These are phyloP conservation scores for Silurus aristotelis DNA, from an alignment of 2,797 vertebrate species.

Conservation along the genomic window DNA sequence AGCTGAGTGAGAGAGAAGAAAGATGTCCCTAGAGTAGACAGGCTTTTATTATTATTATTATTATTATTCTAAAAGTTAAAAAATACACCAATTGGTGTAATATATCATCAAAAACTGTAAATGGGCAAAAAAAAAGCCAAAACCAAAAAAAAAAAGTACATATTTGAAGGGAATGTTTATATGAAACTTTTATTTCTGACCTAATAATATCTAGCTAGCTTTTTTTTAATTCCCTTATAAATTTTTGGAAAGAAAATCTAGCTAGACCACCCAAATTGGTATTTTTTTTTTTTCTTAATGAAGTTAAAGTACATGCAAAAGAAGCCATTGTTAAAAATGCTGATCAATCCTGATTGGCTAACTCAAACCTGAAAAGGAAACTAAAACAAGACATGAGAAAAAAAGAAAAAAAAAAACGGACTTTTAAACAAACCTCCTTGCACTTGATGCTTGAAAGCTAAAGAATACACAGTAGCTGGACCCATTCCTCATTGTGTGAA, in stretches of 20 bases:
- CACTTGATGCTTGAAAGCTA: conserved; percentile 34
- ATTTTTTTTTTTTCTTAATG: conserved; percentile 3
- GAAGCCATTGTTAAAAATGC: background rate
- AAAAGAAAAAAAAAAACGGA: too few species aligned
- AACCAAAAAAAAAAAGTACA: conserved; percentile 56
- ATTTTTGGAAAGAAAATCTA: conserved; percentile 14
- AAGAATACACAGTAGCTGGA: background rate
- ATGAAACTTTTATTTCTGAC: background rate
- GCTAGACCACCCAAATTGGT: conserved; percentile 24
- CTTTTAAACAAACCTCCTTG: conserved; percentile 34
- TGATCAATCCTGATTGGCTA: conserved; percentile 51
- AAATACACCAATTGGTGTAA: conserved; percentile 37
- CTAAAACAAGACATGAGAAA: conserved; percentile 52
- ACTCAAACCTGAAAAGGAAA: conserved; percentile 35
- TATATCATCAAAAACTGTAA: background rate
- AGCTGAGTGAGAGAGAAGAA: conserved; percentile 17
- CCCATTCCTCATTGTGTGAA: conserved; percentile 40
- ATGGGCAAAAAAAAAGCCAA: conserved; percentile 20
- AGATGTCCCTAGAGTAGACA: background rate
- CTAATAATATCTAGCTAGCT: background rate
- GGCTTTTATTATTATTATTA: conserved; percentile 12
- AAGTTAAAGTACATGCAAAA: conserved; percentile 4
- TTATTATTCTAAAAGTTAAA: conserved; percentile 33
- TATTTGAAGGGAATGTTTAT: conserved; percentile 26
- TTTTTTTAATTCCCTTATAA: background rate